These are phyloP conservation scores for Ia io DNA, from an alignment of 2,113 vertebrate species.

Conservation along the genomic window DNA sequence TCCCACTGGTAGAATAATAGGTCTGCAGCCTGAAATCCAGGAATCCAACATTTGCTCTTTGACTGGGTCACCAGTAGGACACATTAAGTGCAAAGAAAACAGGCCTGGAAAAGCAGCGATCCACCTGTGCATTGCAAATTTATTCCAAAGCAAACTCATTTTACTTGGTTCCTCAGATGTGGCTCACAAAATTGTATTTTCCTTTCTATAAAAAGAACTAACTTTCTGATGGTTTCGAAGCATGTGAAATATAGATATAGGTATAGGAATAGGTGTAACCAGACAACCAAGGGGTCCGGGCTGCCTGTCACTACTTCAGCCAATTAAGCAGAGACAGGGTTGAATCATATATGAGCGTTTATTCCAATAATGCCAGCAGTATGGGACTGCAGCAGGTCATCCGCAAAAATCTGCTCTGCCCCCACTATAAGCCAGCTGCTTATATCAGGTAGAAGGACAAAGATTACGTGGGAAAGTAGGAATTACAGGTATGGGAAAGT, in stretches of 20 bases:
- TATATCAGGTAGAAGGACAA: too few species aligned
- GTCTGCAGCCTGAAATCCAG: conserved; percentile 57
- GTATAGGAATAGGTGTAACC: background rate
- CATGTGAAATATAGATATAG: background rate
- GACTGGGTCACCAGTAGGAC: conserved; percentile 77
- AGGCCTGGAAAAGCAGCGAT: conserved; percentile 32
- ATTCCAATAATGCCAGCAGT: too few species aligned
- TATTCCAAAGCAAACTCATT: conserved; percentile 15
- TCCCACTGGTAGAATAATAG: conserved; percentile 82
- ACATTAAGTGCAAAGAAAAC: conserved; percentile 60
- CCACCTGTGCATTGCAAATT: conserved; percentile 33
- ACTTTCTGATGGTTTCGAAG: background rate
- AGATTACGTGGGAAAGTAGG: too few species aligned
- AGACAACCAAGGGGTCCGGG: too few species aligned
- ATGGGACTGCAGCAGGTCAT: too few species aligned
- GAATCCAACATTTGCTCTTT: conserved; percentile 74
- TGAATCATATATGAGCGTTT: too few species aligned
- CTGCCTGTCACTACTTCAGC: too few species aligned
- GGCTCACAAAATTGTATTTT: conserved; percentile 18
- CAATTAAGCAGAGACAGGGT: too few species aligned
- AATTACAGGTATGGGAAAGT: too few species aligned
- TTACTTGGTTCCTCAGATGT: background rate
- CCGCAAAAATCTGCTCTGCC: too few species aligned
- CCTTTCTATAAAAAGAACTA: conserved; percentile 52
- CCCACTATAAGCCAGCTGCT: too few species aligned